Evolutionary conservation across 2,888 invertebrate genomes (phyloP), one percentile per base, ranked within the genome.

Genomic region (Serrognathus titanus): DNA sequence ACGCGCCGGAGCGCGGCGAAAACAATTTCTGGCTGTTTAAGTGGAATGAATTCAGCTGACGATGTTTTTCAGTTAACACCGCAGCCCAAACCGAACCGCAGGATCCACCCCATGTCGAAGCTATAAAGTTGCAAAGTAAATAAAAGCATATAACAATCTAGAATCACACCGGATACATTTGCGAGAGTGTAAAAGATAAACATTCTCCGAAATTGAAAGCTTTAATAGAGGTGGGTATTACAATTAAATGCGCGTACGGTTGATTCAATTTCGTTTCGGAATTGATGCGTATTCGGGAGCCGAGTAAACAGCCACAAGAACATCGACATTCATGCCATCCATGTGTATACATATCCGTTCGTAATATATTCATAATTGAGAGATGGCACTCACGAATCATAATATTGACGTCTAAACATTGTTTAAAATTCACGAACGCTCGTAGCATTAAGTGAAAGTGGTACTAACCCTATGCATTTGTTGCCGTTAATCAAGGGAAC

Each of bases 321-420:
- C 66, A 66, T 63, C 63, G 61, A 39, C 40, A 50, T 55, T 31
- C 24, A 31, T 45, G 36, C 35, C 53, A 24, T 48, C 38, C 46
- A 40, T 48, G 65, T 63, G 61, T 49, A 68, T 66, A 72, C 64
- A 67, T 68, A 69, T 69, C 67, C 67, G 66, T 66, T 68, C 64
- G 53, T 74, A 75, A 76, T 75, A 72, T 76, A 76, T 74, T 73
- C 73, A 73, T 75, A 74, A 75, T 74, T 71, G 72, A 69, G 65
- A 67, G 66, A 68, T 67, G 67, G 53, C 57, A 56, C 57, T 71
- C 71, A 69, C 69, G 69, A 75, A 74, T 74, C 71, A 77, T 72
- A 77, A 77, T 76, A 77, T 77, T 75, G 76, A 77, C 75, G 71
- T 66, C 61, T 59, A 68, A 70, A 70, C 72, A 73, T 72, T 75